These are phyloP conservation scores for Polyodon spathula DNA, from an alignment of 2,113 vertebrate species.

Conservation along the genomic window DNA sequence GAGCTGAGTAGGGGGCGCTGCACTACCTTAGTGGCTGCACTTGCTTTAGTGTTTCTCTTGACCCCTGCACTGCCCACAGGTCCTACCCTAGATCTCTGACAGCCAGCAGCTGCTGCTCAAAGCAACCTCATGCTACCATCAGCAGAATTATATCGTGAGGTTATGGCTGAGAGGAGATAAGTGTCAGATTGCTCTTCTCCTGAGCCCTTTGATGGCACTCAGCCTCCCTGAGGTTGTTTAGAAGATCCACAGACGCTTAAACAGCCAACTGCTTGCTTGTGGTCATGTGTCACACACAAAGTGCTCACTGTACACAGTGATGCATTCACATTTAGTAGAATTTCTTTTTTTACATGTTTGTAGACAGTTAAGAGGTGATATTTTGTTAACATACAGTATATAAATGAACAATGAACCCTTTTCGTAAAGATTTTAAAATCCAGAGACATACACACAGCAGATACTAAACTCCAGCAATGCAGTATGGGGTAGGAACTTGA, in stretches of 20 bases:
- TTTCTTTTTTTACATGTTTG: no score
- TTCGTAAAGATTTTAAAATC: no score
- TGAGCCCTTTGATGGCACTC: conserved; percentile 42
- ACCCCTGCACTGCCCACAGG: conserved; percentile 7
- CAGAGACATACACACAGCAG: no score
- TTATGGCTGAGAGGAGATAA: conserved; percentile 49
- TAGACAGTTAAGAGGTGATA: no score
- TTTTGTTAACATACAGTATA: no score
- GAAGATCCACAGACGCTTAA: conserved; percentile 40
- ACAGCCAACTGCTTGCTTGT: conserved; percentile 17
- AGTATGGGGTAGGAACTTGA: no score
- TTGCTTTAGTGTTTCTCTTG: no score
- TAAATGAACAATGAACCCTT: no score
- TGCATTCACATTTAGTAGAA: no score
- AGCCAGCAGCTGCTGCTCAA: conserved; percentile 51
- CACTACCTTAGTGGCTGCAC: no score
- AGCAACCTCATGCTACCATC: conserved; percentile 44
- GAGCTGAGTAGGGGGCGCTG: no score
- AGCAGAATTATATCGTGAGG: conserved; percentile 47
- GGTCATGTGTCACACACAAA: background rate
- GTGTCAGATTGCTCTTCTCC: conserved; percentile 54
- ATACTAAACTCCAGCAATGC: no score
- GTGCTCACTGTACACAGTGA: background rate
- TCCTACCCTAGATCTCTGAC: conserved; percentile 57
- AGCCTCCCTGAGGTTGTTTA: conserved; percentile 37